Conservation (phyloP, 2,888 invertebrate genomes). For the Nebria brevicollis region DNA sequence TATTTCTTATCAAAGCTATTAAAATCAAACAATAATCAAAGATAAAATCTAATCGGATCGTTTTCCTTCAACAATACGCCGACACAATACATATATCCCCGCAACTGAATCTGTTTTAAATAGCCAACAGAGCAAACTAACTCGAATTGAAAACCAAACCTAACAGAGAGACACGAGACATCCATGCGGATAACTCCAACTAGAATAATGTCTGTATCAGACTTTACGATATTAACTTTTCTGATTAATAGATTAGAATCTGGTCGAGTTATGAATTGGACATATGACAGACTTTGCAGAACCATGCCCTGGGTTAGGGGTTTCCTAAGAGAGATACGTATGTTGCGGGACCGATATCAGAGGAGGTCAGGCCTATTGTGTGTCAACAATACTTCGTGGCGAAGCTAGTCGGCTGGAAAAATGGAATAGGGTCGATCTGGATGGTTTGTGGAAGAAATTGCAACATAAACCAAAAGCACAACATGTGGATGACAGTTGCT, state of each 20-base stretch:
- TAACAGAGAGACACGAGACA: constrained; percentile 20
- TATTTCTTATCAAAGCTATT: neutral
- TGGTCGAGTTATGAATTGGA: constrained; percentile 54
- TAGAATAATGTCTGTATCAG: constrained; percentile 53
- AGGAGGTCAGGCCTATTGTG: constrained; percentile 34
- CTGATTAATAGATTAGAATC: constrained; percentile 61
- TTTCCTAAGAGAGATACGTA: neutral
- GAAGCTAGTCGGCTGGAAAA: constrained; percentile 32
- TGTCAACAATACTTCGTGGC: constrained; percentile 26
- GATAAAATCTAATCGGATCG: neutral
- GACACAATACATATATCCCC: neutral
- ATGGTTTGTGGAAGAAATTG: constrained; percentile 28
- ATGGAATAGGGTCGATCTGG: constrained; percentile 23
- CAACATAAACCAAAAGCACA: constrained; percentile 27
- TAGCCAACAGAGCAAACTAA: neutral
- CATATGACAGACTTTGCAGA: constrained; percentile 55
- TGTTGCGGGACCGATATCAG: constrained; percentile 1
- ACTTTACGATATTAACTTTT: constrained; percentile 60
- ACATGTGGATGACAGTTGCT: constrained; percentile 41
- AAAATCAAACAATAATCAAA: neutral
- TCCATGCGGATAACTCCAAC: constrained; percentile 26
- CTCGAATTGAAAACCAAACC: neutral
- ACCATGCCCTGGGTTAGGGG: neutral
- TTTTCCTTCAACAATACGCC: neutral
- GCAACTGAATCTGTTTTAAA: constrained; percentile 1